A percentile compares a stretch with the other conserved stretches of the same genome.
phyloP scores from a whole-genome alignment of 2,113 vertebrate genomes.

The Meriones unguiculatus region DNA sequence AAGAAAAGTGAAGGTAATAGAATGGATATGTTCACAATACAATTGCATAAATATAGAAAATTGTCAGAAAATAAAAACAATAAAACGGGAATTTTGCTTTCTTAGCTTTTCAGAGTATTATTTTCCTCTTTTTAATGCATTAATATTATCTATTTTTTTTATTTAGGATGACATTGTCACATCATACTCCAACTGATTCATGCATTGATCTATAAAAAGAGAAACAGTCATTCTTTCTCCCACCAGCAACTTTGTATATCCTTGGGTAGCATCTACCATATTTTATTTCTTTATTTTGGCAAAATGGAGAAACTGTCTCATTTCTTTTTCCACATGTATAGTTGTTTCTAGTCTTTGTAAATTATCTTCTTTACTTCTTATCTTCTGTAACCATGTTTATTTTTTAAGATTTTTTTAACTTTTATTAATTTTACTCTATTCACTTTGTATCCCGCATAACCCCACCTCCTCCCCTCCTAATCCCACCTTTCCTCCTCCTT shows the following conservation, averaged over 20 bases:
- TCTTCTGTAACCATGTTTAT: background rate
- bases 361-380: background rate
- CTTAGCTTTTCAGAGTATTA: background rate
- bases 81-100: background rate
- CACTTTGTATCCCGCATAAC: too few relatives aligned
- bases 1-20: background rate
- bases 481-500: too few relatives aligned
- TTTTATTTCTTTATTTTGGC: slow-evolving; percentile 28
- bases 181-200: background rate
- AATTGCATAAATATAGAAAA: background rate
- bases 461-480: too few relatives aligned
- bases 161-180: slow-evolving; percentile 2
- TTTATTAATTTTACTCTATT: too few relatives aligned
- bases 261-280: background rate
- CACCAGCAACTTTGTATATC: background rate
- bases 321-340: background rate
- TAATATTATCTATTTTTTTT: background rate
- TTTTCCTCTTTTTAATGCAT: background rate
- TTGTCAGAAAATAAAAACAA: background rate
- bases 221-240: background rate
- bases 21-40: background rate
- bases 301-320: background rate
- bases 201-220: background rate
- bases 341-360: slow-evolving; percentile 7
- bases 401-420: too few relatives aligned